Base-by-base conservation (phyloP, 2,113 vertebrate genomes). In the Brevimyrus niger region DNA sequence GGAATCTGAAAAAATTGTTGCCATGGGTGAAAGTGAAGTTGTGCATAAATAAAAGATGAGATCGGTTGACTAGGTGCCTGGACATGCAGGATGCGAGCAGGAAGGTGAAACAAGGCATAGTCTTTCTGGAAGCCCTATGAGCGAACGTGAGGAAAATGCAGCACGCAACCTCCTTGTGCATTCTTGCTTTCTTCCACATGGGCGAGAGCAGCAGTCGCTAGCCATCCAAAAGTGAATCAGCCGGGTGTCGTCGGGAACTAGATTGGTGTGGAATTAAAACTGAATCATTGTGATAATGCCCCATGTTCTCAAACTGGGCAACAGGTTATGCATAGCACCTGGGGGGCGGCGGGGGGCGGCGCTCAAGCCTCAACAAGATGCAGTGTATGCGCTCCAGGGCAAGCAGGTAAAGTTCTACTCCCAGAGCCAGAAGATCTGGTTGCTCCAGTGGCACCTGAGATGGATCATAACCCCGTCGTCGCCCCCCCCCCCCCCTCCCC, bases 401-500 rank as follows among this genome's bases (percentile, higher is more conserved):
- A 19, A 46, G 42, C 10, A 4, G 65, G 31, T n/a, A 21, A 27
- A 46, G n/a, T 53, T 48, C 8, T 84, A 35, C 58, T 92, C 89
- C 89, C 85, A 82, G 84, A 50, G 84, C 91, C 89, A 92, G 92
- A 92, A 90, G 87, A 90, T 55, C 88, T 86, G 90, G 91, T 91
- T 92, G 92, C 94, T 89, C 91, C 88, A 91, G 89, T 89, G 92
- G 92, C 94, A 92, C 91, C 91, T 88, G 87, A 55, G 87, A 85
- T n/a, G 65, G 55, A 90, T n/a, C n/a, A n/a, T n/a, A n/a, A n/a
- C n/a, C n/a, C n/a, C n/a, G n/a, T n/a, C n/a, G n/a, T n/a, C n/a
- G n/a, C n/a, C n/a, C n/a, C n/a, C n/a, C n/a, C n/a, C n/a, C 27
- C 44, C 21, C 58, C 51, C 6, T 35, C 44, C 90, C n/a, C 17